A percentile compares a stretch with the other conserved stretches of the same genome.
Conservation (phyloP, 2,797 vertebrate species). For the Enteromius treurensis region DNA sequence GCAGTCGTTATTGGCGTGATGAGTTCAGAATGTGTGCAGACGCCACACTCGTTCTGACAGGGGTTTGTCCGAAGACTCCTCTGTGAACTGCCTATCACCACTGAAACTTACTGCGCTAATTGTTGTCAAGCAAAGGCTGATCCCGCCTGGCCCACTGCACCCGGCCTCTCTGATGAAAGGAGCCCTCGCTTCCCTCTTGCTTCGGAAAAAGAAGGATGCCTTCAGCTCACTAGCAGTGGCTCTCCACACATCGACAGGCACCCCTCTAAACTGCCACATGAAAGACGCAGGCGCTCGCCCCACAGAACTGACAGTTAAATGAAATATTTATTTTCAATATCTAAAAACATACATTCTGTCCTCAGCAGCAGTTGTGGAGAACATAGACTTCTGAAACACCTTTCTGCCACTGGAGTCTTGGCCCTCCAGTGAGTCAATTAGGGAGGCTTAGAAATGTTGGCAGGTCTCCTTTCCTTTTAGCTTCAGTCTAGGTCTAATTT, state of each 20-base stretch:
- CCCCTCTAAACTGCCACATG: slow-evolving; percentile 71
- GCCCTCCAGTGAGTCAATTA: slow-evolving; percentile 83
- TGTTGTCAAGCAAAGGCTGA: slow-evolving; percentile 75
- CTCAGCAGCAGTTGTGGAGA: slow-evolving; percentile 76
- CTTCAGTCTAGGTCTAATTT: slow-evolving; percentile 73
- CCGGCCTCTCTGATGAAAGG: slow-evolving; percentile 59
- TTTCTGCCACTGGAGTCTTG: slow-evolving; percentile 64
- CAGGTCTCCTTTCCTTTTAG: slow-evolving; percentile 67
- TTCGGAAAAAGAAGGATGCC: slow-evolving; percentile 61
- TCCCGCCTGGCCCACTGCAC: slow-evolving; percentile 62
- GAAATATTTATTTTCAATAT: slow-evolving; percentile 84
- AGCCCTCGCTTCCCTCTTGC: slow-evolving; percentile 57
- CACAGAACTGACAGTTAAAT: slow-evolving; percentile 79
- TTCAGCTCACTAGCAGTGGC: slow-evolving; percentile 63
- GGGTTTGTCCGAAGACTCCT: slow-evolving; percentile 60
- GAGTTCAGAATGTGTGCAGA: slow-evolving; percentile 60
- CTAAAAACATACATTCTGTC: slow-evolving; percentile 83
- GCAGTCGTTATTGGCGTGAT: slow-evolving; percentile 51
- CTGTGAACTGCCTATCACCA: slow-evolving; percentile 62
- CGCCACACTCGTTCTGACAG: slow-evolving; percentile 61
- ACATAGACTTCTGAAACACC: slow-evolving; percentile 79
- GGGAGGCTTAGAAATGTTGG: slow-evolving; percentile 75
- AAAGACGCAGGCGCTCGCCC: slow-evolving; percentile 72
- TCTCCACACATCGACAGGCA: slow-evolving; percentile 71
- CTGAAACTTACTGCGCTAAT: slow-evolving; percentile 73